phyloP scores from a whole-genome alignment of 1,140 invertebrate genomes.

The Octopus sinensis region DNA sequence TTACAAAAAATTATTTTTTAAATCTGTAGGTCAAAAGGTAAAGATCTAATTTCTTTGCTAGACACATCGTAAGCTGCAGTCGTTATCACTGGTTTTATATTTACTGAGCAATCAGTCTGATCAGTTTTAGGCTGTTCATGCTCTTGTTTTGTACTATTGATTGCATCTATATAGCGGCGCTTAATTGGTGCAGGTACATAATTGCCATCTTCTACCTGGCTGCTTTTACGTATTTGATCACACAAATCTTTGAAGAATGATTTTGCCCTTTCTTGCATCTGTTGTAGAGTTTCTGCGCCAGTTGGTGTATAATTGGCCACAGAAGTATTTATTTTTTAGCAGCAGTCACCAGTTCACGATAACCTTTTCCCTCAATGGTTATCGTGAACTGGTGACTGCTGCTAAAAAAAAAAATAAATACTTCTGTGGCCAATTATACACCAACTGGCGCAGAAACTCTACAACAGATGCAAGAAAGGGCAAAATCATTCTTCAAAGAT shows the following conservation, averaged over 20 bases:
- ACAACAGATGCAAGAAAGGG: slow-evolving; percentile 49
- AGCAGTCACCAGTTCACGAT: slow-evolving; percentile 40
- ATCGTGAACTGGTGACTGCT: slow-evolving; percentile 40
- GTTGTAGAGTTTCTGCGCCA: slow-evolving; percentile 49
- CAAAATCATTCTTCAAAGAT: slow-evolving; percentile 52
- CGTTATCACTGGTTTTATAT: too few species aligned
- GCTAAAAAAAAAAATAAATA: slow-evolving; percentile 43
- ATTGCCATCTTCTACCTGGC: slow-evolving; percentile 26
- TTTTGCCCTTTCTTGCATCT: slow-evolving; percentile 50
- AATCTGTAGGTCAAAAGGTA: too few species aligned
- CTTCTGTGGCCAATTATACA: slow-evolving; percentile 39
- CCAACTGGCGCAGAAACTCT: slow-evolving; percentile 51
- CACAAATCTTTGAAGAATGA: slow-evolving; percentile 56
- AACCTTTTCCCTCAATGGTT: slow-evolving; percentile 50
- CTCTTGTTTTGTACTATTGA: background rate
- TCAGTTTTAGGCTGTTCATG: background rate
- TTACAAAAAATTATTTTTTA: too few species aligned
- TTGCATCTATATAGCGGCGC: slow-evolving; percentile 23
- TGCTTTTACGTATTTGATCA: slow-evolving; percentile 25
- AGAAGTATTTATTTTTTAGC: slow-evolving; percentile 39
- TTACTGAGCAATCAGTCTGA: background rate
- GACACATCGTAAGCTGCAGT: background rate
- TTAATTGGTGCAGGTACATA: slow-evolving; percentile 39
- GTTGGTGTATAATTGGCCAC: slow-evolving; percentile 45
- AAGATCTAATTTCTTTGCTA: too few species aligned